Evolutionary conservation across 2,797 vertebrate genomes (phyloP), one percentile per base, ranked within the genome.

Genomic region (Sebastes hubbsi): DNA sequence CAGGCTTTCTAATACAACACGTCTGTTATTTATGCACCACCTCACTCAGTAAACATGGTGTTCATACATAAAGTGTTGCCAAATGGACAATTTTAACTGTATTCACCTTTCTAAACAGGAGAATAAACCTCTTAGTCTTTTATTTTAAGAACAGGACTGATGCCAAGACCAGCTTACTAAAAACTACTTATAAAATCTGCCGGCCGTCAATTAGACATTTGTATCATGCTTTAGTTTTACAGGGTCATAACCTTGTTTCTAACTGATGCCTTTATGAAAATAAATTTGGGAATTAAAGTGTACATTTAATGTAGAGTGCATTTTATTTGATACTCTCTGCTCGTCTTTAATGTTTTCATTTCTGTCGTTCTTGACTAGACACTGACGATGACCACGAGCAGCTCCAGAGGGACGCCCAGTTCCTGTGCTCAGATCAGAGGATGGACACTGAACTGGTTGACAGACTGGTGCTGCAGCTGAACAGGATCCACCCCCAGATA

Each of bases 401-500:
- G 80, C 94, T 98, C 82, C 95, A 92, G 63, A 95, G 93, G 63
- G 97, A 98, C 85, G 87, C 88, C 2, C 90, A 93, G 27, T 98
- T 96, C 89, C 94, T 99, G 74, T 96, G 93, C 10, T 95, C 92
- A 73, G 93, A 94, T 0, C 95, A 92, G 73, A 88, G 93, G 70
- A 88, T 97, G 90, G 96, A 95, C n/a, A 95, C 96, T 27, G 96
- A 96, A 36, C 94, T 97, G 75, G 95, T 97, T 3, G 97, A 98
- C 90, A 97, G 93, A 91, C 96, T 98, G 60, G 92, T 98, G 74
- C 96, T 98, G 75, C 97, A 98, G 93, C 96, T 98, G 70, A 98
- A 97, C 89, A 95, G 97, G 89, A 97, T 97, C 89, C 96, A 97
- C 88, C 97, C 97, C 1, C 97, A 98, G 87, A 96, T 97, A 82